phyloP scores from a whole-genome alignment of 2,888 invertebrate species.

The Lithophane semibrunnea region DNA sequence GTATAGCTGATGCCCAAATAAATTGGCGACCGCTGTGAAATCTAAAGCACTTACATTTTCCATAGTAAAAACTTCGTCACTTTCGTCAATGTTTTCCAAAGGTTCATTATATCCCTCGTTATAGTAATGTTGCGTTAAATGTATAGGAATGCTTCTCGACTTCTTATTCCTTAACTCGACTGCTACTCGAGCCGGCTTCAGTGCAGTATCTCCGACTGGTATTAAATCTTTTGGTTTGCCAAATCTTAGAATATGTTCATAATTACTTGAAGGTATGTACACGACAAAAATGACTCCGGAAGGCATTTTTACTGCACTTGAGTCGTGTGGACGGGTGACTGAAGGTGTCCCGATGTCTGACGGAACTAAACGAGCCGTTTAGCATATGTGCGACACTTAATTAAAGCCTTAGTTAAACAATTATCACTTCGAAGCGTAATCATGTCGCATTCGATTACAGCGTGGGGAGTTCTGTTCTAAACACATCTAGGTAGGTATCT shows the following conservation, averaged over 20 bases:
- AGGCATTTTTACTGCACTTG: constrained; percentile 82
- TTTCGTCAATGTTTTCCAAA: constrained; percentile 83
- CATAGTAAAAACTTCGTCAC: constrained; percentile 91
- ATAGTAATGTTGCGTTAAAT: constrained; percentile 83
- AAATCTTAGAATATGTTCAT: constrained; percentile 91
- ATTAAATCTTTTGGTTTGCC: constrained; percentile 85
- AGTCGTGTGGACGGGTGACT: constrained; percentile 22
- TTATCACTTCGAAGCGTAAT: constrained; percentile 56
- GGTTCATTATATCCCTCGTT: constrained; percentile 80
- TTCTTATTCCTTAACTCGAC: constrained; percentile 85
- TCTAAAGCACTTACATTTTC: constrained; percentile 89
- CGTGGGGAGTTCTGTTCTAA: constrained; percentile 1
- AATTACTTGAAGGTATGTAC: constrained; percentile 92
- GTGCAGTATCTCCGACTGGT: constrained; percentile 69
- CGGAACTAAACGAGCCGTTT: constrained; percentile 59
- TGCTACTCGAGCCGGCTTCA: constrained; percentile 79
- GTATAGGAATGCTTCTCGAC: constrained; percentile 82
- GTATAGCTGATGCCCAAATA: constrained; percentile 20
- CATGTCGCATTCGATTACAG: constrained; percentile 44
- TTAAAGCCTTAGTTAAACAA: constrained; percentile 71
- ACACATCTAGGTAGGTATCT: not conserved
- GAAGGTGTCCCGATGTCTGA: constrained; percentile 33
- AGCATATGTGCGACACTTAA: constrained; percentile 68
- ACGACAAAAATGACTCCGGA: constrained; percentile 92
- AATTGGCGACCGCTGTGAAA: constrained; percentile 29